phyloP scores from a whole-genome alignment of 2,797 vertebrate species.

The Paratrypauchen microcephalus region DNA sequence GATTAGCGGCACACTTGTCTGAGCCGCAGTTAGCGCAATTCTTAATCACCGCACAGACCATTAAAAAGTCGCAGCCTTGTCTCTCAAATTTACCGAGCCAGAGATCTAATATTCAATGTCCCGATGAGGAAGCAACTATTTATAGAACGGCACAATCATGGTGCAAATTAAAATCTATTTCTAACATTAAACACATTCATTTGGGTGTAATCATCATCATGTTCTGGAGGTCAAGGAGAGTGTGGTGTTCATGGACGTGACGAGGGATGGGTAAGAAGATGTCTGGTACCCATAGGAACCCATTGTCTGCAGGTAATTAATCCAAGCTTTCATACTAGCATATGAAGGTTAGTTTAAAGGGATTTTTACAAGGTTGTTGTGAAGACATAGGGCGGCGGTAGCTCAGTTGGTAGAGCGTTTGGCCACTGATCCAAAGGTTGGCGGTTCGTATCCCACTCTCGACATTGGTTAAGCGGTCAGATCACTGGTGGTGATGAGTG shows the following conservation, averaged over 20 bases:
- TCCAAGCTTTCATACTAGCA: not conserved
- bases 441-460: no score
- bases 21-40: slow-evolving; percentile 36
- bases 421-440: no score
- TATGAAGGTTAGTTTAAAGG: not conserved
- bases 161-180: slow-evolving; percentile 7
- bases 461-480: no score
- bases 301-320: not conserved
- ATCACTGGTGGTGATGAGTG: no score
- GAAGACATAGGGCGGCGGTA: no score
- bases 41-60: slow-evolving; percentile 41
- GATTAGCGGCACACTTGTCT: slow-evolving; percentile 29
- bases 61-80: slow-evolving; percentile 43
- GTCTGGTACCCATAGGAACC: not conserved
- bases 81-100: slow-evolving; percentile 37
- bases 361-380: not conserved
- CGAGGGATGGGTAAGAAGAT: not conserved
- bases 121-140: slow-evolving; percentile 13
- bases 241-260: not conserved
- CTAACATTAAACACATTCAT: not conserved
- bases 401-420: no score
- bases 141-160: slow-evolving; percentile 3
- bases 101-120: slow-evolving; percentile 7
- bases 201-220: slow-evolving; percentile 1
- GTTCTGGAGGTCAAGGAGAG: slow-evolving; percentile 5